Evolutionary conservation across 2,888 invertebrate genomes (phyloP).

Genomic region (Hirtodrosophila trivittata): DNA sequence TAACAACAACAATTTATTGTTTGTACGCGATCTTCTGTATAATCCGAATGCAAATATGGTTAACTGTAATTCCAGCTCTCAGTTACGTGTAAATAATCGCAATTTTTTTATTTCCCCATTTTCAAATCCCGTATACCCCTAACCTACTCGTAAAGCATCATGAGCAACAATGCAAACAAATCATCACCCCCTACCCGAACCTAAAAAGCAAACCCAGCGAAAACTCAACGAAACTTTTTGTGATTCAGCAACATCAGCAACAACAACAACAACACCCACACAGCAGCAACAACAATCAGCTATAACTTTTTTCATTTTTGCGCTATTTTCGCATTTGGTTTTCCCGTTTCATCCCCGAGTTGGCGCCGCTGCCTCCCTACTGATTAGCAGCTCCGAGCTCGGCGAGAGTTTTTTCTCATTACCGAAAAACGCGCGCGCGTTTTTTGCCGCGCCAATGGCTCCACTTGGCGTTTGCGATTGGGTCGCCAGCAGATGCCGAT

Average conservation of each 20-base stretch:
- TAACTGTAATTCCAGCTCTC: constrained; percentile 14
- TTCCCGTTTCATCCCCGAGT: constrained; percentile 46
- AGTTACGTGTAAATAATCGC: constrained; percentile 14
- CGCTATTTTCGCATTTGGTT: constrained; percentile 40
- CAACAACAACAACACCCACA: constrained; percentile 11
- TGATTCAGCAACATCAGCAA: constrained; percentile 14
- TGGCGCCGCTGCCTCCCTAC: constrained; percentile 30
- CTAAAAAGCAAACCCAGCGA: constrained; percentile 1
- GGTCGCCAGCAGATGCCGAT: constrained; percentile 51
- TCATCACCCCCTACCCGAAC: constrained; percentile 1
- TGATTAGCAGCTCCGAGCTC: constrained; percentile 57
- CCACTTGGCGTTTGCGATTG: constrained; percentile 72
- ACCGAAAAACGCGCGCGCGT: constrained; percentile 63
- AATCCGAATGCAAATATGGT: constrained; percentile 15
- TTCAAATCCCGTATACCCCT: constrained; percentile 7
- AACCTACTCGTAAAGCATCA: constrained; percentile 3
- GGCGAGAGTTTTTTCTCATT: constrained; percentile 68
- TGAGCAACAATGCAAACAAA: constrained; percentile 16
- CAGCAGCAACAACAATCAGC: constrained; percentile 20
- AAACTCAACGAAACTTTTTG: constrained; percentile 48
- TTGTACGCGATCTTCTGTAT: not conserved
- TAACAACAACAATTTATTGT: not conserved
- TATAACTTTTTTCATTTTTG: constrained; percentile 44
- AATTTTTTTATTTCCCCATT: constrained; percentile 12
- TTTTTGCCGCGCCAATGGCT: constrained; percentile 71